These are phyloP conservation scores for Vandiemenella viatica DNA, from an alignment of 2,888 invertebrate species.

Conservation along the genomic window DNA sequence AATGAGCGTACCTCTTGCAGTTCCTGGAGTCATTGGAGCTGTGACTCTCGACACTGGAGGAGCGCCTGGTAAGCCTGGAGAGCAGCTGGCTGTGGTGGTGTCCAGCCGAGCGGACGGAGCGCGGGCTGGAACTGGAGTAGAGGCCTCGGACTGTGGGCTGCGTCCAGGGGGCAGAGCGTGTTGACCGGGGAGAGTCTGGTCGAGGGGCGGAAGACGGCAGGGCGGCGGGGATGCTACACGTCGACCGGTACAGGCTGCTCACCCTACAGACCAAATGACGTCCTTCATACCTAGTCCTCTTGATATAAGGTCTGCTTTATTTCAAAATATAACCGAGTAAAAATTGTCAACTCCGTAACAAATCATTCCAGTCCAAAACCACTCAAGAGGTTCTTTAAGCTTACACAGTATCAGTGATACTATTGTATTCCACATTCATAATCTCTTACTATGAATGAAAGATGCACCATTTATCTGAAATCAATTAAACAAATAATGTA, in stretches of 20 bases:
- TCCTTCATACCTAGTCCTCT: constrained; percentile 18
- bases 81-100: constrained; percentile 19
- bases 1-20: constrained; percentile 29
- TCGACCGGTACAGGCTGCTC: constrained; percentile 33
- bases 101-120: constrained; percentile 61
- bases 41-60: constrained; percentile 74
- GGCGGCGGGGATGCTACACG: constrained; percentile 34
- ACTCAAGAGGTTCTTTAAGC: no score
- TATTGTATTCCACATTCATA: no score
- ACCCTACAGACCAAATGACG: constrained; percentile 17
- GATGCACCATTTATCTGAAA: no score
- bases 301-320: constrained; percentile 13
- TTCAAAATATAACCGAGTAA: no score
- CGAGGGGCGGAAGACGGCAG: constrained; percentile 19
- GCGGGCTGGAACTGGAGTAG: constrained; percentile 63
- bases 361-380: no score
- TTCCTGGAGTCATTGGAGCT: constrained; percentile 73
- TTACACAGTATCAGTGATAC: no score
- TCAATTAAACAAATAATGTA: no score
- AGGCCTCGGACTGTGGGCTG: constrained; percentile 38
- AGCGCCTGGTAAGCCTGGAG: constrained; percentile 27
- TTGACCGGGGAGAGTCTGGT: constrained; percentile 40
- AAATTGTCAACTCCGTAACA: no score
- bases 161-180: not conserved
- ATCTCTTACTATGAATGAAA: no score